These are phyloP conservation scores for Aspidapion aeneum DNA, from an alignment of 2,888 invertebrate species.

Conservation along the genomic window DNA sequence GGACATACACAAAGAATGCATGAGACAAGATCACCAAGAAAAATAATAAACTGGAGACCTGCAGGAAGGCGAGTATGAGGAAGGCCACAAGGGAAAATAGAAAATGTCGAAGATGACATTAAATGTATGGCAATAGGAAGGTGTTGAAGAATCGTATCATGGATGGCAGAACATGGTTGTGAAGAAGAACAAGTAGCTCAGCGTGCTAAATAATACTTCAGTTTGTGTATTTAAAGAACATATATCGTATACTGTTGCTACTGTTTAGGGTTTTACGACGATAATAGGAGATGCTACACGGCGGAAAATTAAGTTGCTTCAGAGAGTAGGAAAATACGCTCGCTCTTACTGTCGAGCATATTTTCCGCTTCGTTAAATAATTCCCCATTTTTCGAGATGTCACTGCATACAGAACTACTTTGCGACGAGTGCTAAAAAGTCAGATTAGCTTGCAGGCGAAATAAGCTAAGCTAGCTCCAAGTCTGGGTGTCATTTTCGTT, in stretches of 20 bases:
- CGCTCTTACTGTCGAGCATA: slow-evolving; percentile 38
- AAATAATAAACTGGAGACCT: no score
- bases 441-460: background rate
- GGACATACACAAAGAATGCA: no score
- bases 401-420: background rate
- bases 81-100: no score
- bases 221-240: no score
- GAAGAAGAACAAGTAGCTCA: no score
- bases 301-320: slow-evolving; percentile 43
- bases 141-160: no score
- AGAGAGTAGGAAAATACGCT: slow-evolving; percentile 26
- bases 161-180: no score
- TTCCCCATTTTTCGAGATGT: slow-evolving; percentile 17
- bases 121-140: no score
- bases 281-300: slow-evolving; percentile 35
- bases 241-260: background rate
- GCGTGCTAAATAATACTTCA: no score
- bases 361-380: slow-evolving; percentile 43
- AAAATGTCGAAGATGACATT: no score
- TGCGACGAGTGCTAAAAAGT: background rate
- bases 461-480: background rate
- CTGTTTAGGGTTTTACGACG: background rate
- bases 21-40: no score
- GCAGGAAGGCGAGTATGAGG: no score
- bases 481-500: background rate